Evolutionary conservation across 2,888 invertebrate species (phyloP), one percentile per base, ranked within the genome.

Genomic region (Drosophila cognata): DNA sequence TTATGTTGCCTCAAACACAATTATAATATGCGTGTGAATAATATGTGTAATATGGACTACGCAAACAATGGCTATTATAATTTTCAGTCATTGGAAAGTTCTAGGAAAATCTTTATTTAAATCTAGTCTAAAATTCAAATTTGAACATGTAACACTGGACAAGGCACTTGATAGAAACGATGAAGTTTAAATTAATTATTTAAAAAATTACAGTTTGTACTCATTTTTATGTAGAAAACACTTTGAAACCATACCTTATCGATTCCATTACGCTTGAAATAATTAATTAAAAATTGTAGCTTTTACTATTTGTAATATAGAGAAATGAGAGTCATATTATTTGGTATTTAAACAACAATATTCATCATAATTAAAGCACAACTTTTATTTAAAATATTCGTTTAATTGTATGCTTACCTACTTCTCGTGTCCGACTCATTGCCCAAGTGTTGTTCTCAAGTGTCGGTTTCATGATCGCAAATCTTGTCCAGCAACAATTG

Each of bases 401-500:
- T 41, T 65, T 41, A 52, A 61, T 61, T 61, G 38, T 41, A 51
- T 29, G 4, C 53, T 41, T 43, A 1, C 21, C 28, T 16, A 29
- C 51, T 64, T 41, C 41, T 18, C 53, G 16, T n/a, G 10, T 28
- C 28, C 36, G 11, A 35, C 33, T 33, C 31, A 41, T 62, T 63
- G 46, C 8, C 41, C 25, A 29, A 52, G 52, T 61, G 43, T 50
- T 48, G 25, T 36, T 16, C 25, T 63, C 51, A 35, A 59, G 71
- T 75, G 59, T 75, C 72, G 60, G 79, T 73, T 77, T 71, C 71
- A 58, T 67, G 60, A 63, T 62, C 64, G 38, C 21, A 36, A 60
- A 68, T 46, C 64, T 64, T 55, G 66, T 61, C 46, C 69, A 51
- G 55, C 67, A 75, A 65, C 76, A 81, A 81, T 75, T 78, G 62